Evolutionary conservation across 2,797 vertebrate genomes (phyloP), one percentile per base, ranked within the genome.

Genomic region (Galaxias olidus): DNA sequence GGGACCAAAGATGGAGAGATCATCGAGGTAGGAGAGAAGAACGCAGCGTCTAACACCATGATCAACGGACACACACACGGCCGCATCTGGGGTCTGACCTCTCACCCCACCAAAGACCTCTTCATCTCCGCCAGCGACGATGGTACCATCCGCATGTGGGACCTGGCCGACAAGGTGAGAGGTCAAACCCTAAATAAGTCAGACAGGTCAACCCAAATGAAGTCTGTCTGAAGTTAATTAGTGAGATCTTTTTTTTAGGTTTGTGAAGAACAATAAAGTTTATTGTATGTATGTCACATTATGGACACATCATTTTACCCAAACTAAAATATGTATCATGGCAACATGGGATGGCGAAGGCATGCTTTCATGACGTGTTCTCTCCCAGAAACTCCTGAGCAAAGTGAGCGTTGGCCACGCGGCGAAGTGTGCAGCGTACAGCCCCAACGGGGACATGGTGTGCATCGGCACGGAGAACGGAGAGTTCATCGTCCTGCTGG

Each of bases 1-100:
- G 97, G 97, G 78, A 98, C 96, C 12, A 98, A 97, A 88, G 95
- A 98, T 10, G 97, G 97, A 1, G 96, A 98, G 91, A 96, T 99
- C 76, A 95, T 99, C 19, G 97, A 99, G 88, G 94, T 99, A 42
- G 97, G 96, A 71, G 97, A 99, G 72, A 98, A 98, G 91, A 99
- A 96, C 0, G 96, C 96, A 1, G 97, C 95, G 51, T 99, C 96
- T 50, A 98, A 98, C 87, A 94, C 95, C 48, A 86, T 99, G 85
- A 96, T 97, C 72, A 97, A 96, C 12, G 95, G 96, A 17, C 97
- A 98, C 84, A 96, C 95, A 70, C 94, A 95, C 83, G 97, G 97
- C 1, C 94, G 94, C 14, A 98, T 99, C 86, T 98, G 96, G 96
- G 97, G 97, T 44, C 77, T 99, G 68, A 93, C 95, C 9, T 89